Base-by-base conservation (phyloP, 2,113 vertebrate genomes). In the Serilophus lunatus region DNA sequence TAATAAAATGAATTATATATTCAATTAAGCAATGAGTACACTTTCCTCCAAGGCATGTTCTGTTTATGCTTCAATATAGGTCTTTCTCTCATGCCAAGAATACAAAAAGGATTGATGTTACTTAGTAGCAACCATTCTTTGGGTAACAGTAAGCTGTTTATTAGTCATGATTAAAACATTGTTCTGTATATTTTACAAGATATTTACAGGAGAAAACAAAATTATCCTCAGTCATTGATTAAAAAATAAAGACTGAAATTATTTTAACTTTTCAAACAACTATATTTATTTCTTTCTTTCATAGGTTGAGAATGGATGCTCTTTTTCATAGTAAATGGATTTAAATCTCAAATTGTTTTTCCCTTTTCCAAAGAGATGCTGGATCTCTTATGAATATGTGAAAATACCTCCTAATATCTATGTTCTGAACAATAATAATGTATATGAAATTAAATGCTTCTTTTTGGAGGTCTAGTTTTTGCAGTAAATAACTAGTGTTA, bases 341-440 rank as follows among this genome's bases (percentile, higher is more conserved):
- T 94, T 56, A 91, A 82, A 96, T 42, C 76, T 93, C 93, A 36
- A 92, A 72, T 76, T 80, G 20, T 85, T 79, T n/a, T 97, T 66
- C 66, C 51, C 17, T 66, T 88, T 82, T 47, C 42, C 88, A 51
- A 85, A 36, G 12, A 63, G 44, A 54, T 85, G 54, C 54, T 95
- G 85, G 44, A 92, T 93, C 63, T 84, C 79, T 91, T 93, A 88
- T 5, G 8, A 80, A 72, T 63, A 53, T 65, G 20, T 47, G 66
- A 79, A 24, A n/a, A 54, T 24, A 90, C 33, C 40, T 87, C 60
- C 68, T 90, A 50, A 16, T 35, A 91, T 88, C 44, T 86, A 33
- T 35, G 14, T 68, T 90, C 82, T 89, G 74, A 96, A 95, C 51
- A 94, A 64, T 15, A 77, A 82, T 60, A 87, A 90, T 56, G 42